Percentiles rank a stretch among this genome's conserved stretches.
These are phyloP conservation scores for Micronycteris hirsuta DNA, from an alignment of 2,113 vertebrate genomes.

Conservation along the genomic window DNA sequence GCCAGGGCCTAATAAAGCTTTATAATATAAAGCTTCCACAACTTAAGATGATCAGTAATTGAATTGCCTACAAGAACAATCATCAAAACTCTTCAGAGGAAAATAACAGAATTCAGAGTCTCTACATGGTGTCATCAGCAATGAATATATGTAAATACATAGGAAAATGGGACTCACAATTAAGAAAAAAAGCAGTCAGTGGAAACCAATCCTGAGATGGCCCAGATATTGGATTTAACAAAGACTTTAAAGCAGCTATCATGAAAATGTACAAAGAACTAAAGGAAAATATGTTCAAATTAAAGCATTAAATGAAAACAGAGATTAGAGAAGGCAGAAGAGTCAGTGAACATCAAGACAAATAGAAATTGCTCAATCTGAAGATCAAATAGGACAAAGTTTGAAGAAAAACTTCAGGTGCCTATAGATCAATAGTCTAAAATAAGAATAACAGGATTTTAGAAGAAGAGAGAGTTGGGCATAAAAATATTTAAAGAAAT, in stretches of 20 bases:
- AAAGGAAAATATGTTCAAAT: neutral
- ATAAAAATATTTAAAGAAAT: slow-evolving; percentile 20
- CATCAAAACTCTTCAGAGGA: slow-evolving; percentile 7
- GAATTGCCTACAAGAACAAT: neutral
- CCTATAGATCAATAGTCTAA: neutral
- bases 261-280: neutral
- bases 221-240: neutral
- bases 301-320: neutral
- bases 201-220: neutral
- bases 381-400: neutral
- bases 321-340: neutral
- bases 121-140: neutral
- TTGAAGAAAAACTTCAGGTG: neutral
- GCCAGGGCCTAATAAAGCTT: neutral
- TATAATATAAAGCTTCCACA: neutral
- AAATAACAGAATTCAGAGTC: neutral
- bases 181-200: neutral
- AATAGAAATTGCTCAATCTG: neutral
- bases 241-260: neutral
- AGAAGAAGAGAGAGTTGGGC: neutral
- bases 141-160: neutral
- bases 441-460: neutral
- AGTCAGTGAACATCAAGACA: neutral
- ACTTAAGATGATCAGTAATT: neutral
- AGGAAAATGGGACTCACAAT: neutral